These are phyloP conservation scores for Phalloptychus januarius DNA, from an alignment of 2,797 vertebrate species.

Conservation along the genomic window DNA sequence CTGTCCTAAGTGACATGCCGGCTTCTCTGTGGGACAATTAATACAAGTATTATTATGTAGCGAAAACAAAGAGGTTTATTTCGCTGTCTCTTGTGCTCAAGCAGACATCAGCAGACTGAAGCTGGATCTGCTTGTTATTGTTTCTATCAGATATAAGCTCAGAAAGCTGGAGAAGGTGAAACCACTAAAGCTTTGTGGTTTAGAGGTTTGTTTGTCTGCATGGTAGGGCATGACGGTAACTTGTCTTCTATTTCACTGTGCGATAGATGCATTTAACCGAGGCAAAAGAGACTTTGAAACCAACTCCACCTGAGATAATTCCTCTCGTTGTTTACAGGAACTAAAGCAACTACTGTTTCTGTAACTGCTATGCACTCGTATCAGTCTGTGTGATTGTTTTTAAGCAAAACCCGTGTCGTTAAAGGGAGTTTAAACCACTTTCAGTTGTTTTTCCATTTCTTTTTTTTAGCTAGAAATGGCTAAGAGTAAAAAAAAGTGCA, in stretches of 20 bases:
- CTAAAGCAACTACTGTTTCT: background rate
- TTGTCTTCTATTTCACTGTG: background rate
- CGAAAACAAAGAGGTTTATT: no score
- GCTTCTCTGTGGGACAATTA: background rate
- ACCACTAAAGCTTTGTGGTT: background rate
- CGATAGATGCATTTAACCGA: background rate
- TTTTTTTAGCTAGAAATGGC: background rate
- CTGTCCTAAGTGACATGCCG: background rate
- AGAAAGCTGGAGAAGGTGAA: background rate
- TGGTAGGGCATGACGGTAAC: no score
- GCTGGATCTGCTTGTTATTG: background rate
- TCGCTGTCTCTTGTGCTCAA: background rate
- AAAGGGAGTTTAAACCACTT: background rate
- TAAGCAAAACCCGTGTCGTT: background rate
- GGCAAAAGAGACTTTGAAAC: background rate
- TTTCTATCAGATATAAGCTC: background rate
- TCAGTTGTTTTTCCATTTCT: background rate
- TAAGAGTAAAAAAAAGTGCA: background rate
- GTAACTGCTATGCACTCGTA: background rate
- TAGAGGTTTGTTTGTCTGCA: no score
- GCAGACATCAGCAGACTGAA: background rate
- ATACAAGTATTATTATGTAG: background rate
- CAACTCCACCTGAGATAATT: background rate
- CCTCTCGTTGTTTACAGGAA: background rate
- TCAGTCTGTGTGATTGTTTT: background rate